Evolutionary conservation across 2,797 vertebrate species (phyloP), one percentile per base, ranked within the genome.

Genomic region (Danio albolineatus): DNA sequence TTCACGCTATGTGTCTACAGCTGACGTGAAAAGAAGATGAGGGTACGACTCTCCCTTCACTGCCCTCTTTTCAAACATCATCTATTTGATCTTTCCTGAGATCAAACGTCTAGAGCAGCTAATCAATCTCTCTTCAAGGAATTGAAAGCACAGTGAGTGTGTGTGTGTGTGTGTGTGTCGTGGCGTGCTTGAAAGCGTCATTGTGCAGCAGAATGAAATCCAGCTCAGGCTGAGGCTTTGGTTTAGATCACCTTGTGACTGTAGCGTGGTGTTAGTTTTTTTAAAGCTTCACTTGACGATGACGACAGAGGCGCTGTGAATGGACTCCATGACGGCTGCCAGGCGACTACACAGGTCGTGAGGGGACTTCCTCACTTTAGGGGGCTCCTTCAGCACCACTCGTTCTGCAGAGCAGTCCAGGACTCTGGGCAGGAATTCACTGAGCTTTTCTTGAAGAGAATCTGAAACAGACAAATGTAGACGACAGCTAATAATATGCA

Each of bases 341-440:
- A 99, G 95, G 1, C 97, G 95, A 87, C 95, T 98, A 88, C 96
- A 98, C 53, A 99, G 95, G 89, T 99, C 97, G 0, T 98, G 96
- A 0, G 96, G 95, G 9, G 95, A 96, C 86, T 93, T 96, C 72
- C 95, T 95, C 85, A 98, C 97, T 85, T 95, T 96, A 0, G 98
- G 97, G 0, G 97, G 98, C 84, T 99, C 98, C 73, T 97, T 97
- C 44, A 99, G 93, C 36, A 97, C 90, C 0, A 96, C 89, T 19
- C 92, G 91, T 78, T 96, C 97, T 0, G 93, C 84, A 0, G 97
- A 97, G 78, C 95, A 92, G n/a, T 98, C 96, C 4, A 99, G 92
- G 60, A 99, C 96, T 62, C 96, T 92, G 38, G 97, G 97, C 9
- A 99, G 94, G 75, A 99, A 92, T 82, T 98, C 97, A 0, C 95